Evolutionary conservation across 2,797 vertebrate genomes (phyloP), one percentile per base, ranked within the genome.

Genomic region (Lateolabrax maculatus): DNA sequence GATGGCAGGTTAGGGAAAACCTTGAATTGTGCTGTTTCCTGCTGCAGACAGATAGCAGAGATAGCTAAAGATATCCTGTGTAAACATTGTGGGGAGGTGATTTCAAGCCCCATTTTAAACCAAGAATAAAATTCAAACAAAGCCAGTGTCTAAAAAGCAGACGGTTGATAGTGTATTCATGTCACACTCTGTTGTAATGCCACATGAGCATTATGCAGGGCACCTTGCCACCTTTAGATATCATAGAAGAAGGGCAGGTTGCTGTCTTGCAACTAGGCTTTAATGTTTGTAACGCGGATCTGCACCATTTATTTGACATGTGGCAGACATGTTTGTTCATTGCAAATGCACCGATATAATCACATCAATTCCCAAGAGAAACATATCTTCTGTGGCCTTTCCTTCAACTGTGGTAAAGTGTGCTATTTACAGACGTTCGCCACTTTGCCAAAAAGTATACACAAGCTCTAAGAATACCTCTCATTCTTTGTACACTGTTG

Each of bases 1-100:
- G 67, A 78, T 77, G 81, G 63, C 77, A 67, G 69, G 77, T 77
- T 46, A 41, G 71, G 77, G 80, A 77, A 81, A 81, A 81, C 34
- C 68, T 80, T 49, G 64, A 77, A 75, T 29, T 76, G 63, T 48
- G 58, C 51, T 62, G 48, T 77, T 83, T 80, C 37, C 48, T 64
- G 36, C 56, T 62, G 65, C 77, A 87, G 84, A 83, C 74, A 76
- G 68, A 75, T 37, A 57, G 48, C 41, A 36, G 66, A 49, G 62
- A 69, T 79, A 52, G 39, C 31, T 41, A 19, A 6, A 68, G 36
- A 68, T 39, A 70, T 74, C 46, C 34, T 55, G 49, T 58, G 52
- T 62, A 70, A 86, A 87, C 78, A 81, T 10, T 71, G 23, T 16
- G 9, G 18, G 9, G 44, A 63, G 53, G 29, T 49, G 27, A 71